A percentile compares a stretch with the other conserved stretches of the same genome.
Conservation (phyloP, 2,888 invertebrate species). For the Lucinisca nassula region DNA sequence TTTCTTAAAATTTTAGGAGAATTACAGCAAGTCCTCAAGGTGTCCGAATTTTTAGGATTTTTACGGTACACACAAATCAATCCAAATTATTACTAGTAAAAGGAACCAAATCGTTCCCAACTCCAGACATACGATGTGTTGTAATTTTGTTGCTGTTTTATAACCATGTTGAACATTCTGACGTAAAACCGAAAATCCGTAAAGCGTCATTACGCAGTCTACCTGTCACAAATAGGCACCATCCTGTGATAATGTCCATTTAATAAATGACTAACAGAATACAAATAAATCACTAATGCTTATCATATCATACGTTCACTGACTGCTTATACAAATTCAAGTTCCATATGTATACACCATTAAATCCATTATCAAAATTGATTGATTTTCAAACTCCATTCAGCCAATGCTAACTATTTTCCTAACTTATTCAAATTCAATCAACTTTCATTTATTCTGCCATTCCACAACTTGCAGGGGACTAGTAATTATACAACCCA, state of each 20-base stretch:
- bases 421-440: conserved; percentile 8
- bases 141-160: too few species aligned
- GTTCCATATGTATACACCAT: conserved; percentile 1
- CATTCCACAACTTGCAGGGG: neutral
- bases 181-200: neutral
- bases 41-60: too few species aligned
- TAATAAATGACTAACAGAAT: neutral
- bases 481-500: neutral
- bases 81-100: too few species aligned
- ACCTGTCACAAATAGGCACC: conserved; percentile 2
- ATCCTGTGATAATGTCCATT: neutral
- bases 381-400: conserved; percentile 1
- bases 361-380: conserved; percentile 7
- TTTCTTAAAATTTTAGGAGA: too few species aligned
- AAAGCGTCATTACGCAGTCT: neutral
- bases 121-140: too few species aligned
- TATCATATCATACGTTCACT: neutral
- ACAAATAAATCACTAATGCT: neutral
- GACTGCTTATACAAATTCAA: neutral
- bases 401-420: neutral
- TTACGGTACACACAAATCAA: too few species aligned
- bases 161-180: too few species aligned
- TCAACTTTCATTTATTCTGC: neutral
- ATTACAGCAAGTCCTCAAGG: too few species aligned
- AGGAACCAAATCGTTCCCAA: too few species aligned